Evolutionary conservation across 1,140 invertebrate genomes (phyloP), one percentile per base, ranked within the genome.

Genomic region (Saccostrea cuccullata): DNA sequence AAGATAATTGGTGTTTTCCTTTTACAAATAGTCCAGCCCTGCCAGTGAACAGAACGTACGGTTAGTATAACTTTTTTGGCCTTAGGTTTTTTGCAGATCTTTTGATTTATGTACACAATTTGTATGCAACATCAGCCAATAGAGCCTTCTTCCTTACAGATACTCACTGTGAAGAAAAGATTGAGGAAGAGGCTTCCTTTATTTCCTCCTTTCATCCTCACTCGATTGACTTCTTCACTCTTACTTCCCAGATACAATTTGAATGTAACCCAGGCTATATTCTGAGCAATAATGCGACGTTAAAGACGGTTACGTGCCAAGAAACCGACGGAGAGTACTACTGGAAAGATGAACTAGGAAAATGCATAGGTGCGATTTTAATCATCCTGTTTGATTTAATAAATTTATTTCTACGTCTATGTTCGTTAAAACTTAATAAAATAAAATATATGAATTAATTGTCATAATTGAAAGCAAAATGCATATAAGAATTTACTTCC

Each of bases 31-130:
- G 8, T 12, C 58, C 70, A 15, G 23, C 23, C 0, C 26, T 77
- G 30, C 70, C 70, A 36, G 70, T 77, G 30, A 36, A 77, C 26
- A 77, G 70, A 36, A 77, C 70, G 2, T 77, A 77, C 30, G 70
- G 70, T 77, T 2, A 20, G 58, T 64, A 17, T 5, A 60, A 60
- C 58, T 30, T 12, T 9, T 64, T 6, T 20, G 3, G 17, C n/a
- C 17, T 6, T n/a, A 0, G 17, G 17, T 20, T 6, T 17, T 64
- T 64, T 8, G 13, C 5, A 60, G 12, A 17, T 9, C 20, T 20
- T 4, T 60, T 47, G 47, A 47, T 60, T n/a, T 6, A n/a, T 64
- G 58, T 20, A 6, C n/a, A 6, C 1, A n/a, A 20, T 64, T 64
- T n/a, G 58, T 64, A n/a, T 20, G 1, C 58, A 64, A 8, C n/a